Evolutionary conservation across 2,888 invertebrate genomes (phyloP).

Genomic region (Drosophila formosana): DNA sequence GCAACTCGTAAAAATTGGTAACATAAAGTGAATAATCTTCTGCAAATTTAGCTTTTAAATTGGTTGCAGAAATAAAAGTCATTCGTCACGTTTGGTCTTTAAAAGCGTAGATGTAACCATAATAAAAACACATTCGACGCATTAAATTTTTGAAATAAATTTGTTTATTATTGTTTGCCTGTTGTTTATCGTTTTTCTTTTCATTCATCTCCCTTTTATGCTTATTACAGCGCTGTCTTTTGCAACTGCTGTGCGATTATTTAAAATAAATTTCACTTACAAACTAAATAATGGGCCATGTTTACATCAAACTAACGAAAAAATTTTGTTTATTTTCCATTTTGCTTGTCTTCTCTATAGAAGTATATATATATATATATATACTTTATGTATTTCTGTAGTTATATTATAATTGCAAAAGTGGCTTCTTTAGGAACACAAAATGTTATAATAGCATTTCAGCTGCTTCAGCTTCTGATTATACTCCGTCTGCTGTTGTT

Average conservation of each 20-base stretch:
- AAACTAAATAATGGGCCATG: constrained; percentile 76
- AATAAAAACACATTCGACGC: constrained; percentile 9
- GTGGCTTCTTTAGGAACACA: constrained; percentile 67
- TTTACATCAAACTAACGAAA: constrained; percentile 53
- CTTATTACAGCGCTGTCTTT: constrained; percentile 25
- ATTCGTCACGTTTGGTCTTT: too few species aligned
- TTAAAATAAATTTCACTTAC: constrained; percentile 64
- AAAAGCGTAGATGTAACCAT: not conserved
- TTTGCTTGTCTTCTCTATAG: constrained; percentile 24
- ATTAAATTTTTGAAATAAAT: constrained; percentile 69
- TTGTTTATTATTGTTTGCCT: constrained; percentile 78
- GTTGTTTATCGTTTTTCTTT: constrained; percentile 33
- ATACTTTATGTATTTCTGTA: constrained; percentile 33
- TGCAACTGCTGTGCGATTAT: constrained; percentile 59
- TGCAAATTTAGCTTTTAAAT: not conserved
- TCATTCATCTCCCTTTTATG: constrained; percentile 12
- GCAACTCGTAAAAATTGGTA: not conserved
- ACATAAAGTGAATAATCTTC: not conserved
- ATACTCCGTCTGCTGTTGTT: not conserved
- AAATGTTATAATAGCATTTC: constrained; percentile 49
- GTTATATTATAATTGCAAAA: constrained; percentile 60
- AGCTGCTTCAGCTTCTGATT: not conserved
- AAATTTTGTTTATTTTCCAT: constrained; percentile 40
- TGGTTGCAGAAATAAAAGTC: too few species aligned
- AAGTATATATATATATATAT: constrained; percentile 17